A percentile compares a stretch with the other conserved stretches of the same genome.
These are phyloP conservation scores for Odontamblyopus rebecca DNA, from an alignment of 2,797 vertebrate genomes.

Conservation along the genomic window DNA sequence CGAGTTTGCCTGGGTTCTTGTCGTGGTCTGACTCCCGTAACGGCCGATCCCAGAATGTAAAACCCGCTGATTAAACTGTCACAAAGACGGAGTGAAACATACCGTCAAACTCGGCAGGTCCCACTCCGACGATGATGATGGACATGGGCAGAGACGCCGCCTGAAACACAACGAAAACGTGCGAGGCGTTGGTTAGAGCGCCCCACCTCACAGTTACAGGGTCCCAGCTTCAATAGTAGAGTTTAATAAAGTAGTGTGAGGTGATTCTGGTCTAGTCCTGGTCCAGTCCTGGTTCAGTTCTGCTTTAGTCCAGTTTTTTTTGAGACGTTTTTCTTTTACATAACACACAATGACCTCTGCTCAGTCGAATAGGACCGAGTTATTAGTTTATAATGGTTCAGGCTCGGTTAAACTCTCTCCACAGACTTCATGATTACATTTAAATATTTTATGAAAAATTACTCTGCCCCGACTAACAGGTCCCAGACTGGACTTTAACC, in stretches of 20 bases:
- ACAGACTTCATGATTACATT: too few species aligned
- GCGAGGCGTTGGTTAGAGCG: neutral
- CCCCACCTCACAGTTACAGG: neutral
- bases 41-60: too few species aligned
- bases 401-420: neutral
- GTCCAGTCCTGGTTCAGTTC: too few species aligned
- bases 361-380: too few species aligned
- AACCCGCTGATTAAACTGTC: too few species aligned
- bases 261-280: neutral
- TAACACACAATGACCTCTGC: too few species aligned
- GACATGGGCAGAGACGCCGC: conserved; percentile 94
- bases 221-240: too few species aligned
- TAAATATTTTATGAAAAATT: neutral
- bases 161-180: conserved; percentile 52
- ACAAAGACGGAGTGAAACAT: conserved; percentile 36
- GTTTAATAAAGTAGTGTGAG: neutral
- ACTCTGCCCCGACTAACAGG: neutral
- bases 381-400: neutral
- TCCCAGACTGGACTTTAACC: neutral
- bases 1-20: too few species aligned
- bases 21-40: too few species aligned
- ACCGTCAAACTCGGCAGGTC: conserved; percentile 98
- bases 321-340: too few species aligned
- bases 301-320: too few species aligned
- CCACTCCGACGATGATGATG: conserved; percentile 97